phyloP scores from a whole-genome alignment of 1,140 invertebrate species.

The Drosophila sechellia region DNA sequence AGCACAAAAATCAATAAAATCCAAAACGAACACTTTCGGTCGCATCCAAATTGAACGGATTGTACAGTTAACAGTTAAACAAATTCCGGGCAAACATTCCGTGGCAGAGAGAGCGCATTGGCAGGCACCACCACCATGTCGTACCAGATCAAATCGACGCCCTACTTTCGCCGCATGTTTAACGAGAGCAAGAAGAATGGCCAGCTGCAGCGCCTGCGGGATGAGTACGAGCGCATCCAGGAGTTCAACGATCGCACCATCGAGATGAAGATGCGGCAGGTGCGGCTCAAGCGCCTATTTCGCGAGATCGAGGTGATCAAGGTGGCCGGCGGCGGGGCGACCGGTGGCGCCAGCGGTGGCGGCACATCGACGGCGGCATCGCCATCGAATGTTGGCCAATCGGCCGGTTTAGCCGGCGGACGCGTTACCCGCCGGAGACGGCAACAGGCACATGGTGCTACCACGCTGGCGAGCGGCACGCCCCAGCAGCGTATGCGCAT shows the following conservation, averaged over 20 bases:
- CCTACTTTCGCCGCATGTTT: conserved; percentile 70
- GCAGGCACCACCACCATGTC: conserved; percentile 43
- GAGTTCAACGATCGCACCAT: conserved; percentile 78
- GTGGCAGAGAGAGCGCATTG: too few species aligned
- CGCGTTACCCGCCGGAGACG: not conserved
- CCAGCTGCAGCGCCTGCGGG: conserved; percentile 65
- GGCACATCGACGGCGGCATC: too few species aligned
- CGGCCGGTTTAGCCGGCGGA: not conserved
- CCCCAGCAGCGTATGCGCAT: conserved; percentile 33
- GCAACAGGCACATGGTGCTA: not conserved
- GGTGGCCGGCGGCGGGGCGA: conserved; percentile 3
- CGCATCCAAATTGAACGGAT: too few species aligned
- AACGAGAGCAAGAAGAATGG: conserved; percentile 73
- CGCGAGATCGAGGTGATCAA: conserved; percentile 77
- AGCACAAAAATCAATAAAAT: conserved; percentile 24
- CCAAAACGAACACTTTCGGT: too few species aligned
- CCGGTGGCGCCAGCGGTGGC: not conserved
- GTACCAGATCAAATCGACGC: conserved; percentile 77
- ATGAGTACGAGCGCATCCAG: conserved; percentile 77
- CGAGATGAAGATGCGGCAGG: conserved; percentile 78
- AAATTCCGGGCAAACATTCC: too few species aligned
- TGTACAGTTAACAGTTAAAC: too few species aligned
- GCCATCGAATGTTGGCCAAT: too few species aligned
- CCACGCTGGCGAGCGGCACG: not conserved
- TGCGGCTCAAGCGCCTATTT: conserved; percentile 73